Conservation (phyloP, 53 echinoderm and acorn worm species). For the Mesocentrotus franciscanus region DNA sequence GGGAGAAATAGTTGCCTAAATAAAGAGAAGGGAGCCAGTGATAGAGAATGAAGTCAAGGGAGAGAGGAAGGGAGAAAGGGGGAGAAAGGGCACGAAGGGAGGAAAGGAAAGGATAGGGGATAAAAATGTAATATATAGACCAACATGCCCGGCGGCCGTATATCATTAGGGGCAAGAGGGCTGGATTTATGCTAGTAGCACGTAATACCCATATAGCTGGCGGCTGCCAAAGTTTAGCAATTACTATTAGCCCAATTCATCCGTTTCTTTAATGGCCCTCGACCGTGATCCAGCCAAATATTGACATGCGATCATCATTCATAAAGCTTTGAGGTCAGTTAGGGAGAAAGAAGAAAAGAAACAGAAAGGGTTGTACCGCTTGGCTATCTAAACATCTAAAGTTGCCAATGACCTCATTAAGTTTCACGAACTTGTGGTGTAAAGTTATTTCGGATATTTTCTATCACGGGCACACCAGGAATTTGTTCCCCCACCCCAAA, state of each 20-base stretch:
- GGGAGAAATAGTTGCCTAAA: neutral
- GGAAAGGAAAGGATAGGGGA: neutral
- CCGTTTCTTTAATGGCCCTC: slow-evolving; percentile 54
- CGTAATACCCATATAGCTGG: slow-evolving; percentile 65
- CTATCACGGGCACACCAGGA: neutral
- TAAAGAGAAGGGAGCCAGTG: neutral
- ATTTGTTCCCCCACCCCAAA: too few species aligned
- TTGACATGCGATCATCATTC: slow-evolving; percentile 60
- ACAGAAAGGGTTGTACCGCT: neutral
- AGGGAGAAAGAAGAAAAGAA: neutral
- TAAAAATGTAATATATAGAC: slow-evolving; percentile 50
- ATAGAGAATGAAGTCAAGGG: neutral
- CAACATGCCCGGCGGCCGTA: slow-evolving; percentile 64
- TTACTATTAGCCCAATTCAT: slow-evolving; percentile 63
- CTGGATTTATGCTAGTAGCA: slow-evolving; percentile 49
- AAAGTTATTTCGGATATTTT: neutral
- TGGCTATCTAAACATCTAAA: neutral
- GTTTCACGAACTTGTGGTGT: neutral
- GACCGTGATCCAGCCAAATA: slow-evolving; percentile 43
- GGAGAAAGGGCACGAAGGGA: neutral
- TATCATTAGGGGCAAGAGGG: slow-evolving; percentile 47
- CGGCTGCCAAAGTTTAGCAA: slow-evolving; percentile 61
- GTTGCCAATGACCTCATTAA: slow-evolving; percentile 43
- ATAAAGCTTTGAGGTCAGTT: slow-evolving; percentile 49
- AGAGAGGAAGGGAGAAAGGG: neutral